Percentiles rank a stretch among this genome's conserved stretches.
phyloP scores from a whole-genome alignment of 2,888 invertebrate genomes.

The Ophonus ardosiacus region DNA sequence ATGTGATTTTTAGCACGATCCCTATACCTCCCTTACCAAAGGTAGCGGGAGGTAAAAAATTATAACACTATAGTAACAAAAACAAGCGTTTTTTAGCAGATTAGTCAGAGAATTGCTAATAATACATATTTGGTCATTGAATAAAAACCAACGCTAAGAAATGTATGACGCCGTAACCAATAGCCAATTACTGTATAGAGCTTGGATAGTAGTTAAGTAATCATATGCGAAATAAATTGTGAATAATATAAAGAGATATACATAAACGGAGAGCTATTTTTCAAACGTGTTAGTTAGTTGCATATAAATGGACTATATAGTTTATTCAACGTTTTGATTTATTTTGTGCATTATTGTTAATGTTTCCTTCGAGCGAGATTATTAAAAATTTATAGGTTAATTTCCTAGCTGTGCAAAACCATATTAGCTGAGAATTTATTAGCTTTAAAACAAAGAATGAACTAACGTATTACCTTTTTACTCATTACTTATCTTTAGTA shows the following conservation, averaged over 20 bases:
- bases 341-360: constrained; percentile 39
- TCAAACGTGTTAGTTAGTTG: constrained; percentile 17
- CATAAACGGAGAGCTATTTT: constrained; percentile 25
- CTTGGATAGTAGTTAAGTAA: constrained; percentile 14
- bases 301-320: not conserved
- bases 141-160: constrained; percentile 14
- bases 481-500: not conserved
- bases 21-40: no score
- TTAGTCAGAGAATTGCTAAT: constrained; percentile 12
- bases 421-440: not conserved
- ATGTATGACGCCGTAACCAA: not conserved
- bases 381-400: constrained; percentile 22
- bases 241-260: constrained; percentile 38
- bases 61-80: constrained; percentile 29
- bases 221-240: constrained; percentile 21
- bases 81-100: constrained; percentile 10
- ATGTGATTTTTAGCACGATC: no score
- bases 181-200: constrained; percentile 9
- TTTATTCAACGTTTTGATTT: constrained; percentile 29
- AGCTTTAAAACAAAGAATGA: not conserved
- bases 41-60: no score
- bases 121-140: constrained; percentile 35
- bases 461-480: not conserved
- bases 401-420: not conserved
- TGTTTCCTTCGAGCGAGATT: constrained; percentile 4